phyloP scores from a whole-genome alignment of 2,797 vertebrate species.

The Hafferia zeledoni region DNA sequence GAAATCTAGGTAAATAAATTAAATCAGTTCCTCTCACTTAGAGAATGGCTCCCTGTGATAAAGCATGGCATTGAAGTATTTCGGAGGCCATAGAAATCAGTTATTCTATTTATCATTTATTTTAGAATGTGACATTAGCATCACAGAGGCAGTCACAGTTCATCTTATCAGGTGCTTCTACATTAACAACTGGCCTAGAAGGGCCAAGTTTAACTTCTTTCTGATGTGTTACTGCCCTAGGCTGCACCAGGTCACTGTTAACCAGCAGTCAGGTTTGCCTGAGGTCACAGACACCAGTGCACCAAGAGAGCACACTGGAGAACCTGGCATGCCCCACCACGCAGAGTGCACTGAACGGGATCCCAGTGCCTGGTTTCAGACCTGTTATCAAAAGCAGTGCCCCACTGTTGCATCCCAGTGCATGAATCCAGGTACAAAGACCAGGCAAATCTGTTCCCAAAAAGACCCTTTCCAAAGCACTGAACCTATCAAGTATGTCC shows the following conservation, averaged over 20 bases:
- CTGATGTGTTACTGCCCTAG: not conserved
- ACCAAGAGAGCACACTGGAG: not conserved
- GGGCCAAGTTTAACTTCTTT: not conserved
- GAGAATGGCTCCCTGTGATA: not conserved
- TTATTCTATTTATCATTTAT: not conserved
- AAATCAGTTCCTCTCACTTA: not conserved
- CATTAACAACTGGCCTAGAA: not conserved
- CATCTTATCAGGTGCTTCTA: not conserved
- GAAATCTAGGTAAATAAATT: not conserved
- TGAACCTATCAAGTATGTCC: not conserved
- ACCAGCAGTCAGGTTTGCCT: not conserved
- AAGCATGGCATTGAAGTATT: not conserved
- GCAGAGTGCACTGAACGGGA: accelerated
- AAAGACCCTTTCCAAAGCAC: not conserved
- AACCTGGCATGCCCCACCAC: not conserved
- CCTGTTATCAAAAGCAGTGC: not conserved
- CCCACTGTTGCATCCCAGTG: accelerated
- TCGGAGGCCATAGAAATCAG: not conserved
- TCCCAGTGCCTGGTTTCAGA: not conserved
- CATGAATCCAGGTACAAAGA: not conserved
- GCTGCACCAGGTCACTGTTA: not conserved
- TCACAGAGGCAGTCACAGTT: not conserved
- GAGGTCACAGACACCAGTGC: not conserved
- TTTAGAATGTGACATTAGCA: not conserved
- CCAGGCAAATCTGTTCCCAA: not conserved